These are phyloP conservation scores for Poecilus cupreus DNA, from an alignment of 2,888 invertebrate genomes.

Conservation along the genomic window DNA sequence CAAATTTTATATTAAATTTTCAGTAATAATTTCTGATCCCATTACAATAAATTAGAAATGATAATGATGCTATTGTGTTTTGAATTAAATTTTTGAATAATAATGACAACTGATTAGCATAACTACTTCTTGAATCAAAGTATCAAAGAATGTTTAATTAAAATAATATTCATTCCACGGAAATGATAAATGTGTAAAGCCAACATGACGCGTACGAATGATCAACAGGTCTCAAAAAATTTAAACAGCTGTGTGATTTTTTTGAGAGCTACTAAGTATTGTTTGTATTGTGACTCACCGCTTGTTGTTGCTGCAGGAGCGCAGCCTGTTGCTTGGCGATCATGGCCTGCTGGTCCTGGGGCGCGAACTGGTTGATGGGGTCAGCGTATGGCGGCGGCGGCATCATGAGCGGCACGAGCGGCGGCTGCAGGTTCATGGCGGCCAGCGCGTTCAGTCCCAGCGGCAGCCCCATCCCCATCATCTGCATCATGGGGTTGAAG, in stretches of 20 bases:
- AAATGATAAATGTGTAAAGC: constrained; percentile 8
- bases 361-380: constrained; percentile 78
- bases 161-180: constrained; percentile 25
- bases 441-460: constrained; percentile 89
- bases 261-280: neutral
- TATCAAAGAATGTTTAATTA: constrained; percentile 25
- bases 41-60: constrained; percentile 33
- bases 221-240: constrained; percentile 11
- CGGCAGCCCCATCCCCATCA: constrained; percentile 89
- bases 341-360: constrained; percentile 73
- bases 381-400: constrained; percentile 89
- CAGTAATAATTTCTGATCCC: neutral
- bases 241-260: no score
- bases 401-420: constrained; percentile 91
- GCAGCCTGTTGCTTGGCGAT: constrained; percentile 83
- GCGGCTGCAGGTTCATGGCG: constrained; percentile 96
- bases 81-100: constrained; percentile 30
- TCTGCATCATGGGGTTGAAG: constrained; percentile 93
- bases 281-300: constrained; percentile 73
- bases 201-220: constrained; percentile 2
- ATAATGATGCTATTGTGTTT: constrained; percentile 16
- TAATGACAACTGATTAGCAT: constrained; percentile 20
- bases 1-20: constrained; percentile 21
- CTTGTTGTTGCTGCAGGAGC: constrained; percentile 82
- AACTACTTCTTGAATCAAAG: constrained; percentile 27